phyloP scores from a whole-genome alignment of 2,113 vertebrate species.

The Alectura lathami region DNA sequence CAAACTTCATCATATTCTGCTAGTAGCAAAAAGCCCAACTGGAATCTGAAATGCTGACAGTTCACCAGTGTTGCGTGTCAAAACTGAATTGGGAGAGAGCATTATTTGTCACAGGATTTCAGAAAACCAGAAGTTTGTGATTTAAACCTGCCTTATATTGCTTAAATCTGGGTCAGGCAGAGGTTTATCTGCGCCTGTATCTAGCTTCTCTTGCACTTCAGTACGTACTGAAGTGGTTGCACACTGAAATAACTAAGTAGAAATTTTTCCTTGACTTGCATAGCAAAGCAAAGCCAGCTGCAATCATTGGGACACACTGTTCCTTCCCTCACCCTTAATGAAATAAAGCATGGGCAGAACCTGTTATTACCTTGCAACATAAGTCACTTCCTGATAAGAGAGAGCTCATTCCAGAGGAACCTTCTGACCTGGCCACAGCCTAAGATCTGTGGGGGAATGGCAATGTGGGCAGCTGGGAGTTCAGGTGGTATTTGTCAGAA shows the following conservation, averaged over 20 bases:
- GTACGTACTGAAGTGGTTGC: not conserved
- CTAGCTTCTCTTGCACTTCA: not conserved
- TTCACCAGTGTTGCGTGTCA: not conserved
- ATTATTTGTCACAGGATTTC: not conserved
- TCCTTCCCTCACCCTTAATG: not conserved
- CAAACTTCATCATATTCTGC: not conserved
- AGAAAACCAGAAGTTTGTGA: fast-evolving
- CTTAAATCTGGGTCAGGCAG: not conserved
- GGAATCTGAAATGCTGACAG: not conserved
- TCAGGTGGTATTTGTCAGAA: not conserved
- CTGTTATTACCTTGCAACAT: not conserved
- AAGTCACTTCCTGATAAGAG: not conserved
- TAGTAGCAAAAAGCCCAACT: not conserved
- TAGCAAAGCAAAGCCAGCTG: not conserved
- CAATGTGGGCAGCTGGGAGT: not conserved
- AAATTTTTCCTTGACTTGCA: not conserved
- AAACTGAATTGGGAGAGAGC: not conserved
- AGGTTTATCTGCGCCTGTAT: not conserved
- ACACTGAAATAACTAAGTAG: not conserved
- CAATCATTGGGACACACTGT: not conserved
- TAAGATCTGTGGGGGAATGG: not conserved
- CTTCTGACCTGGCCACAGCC: not conserved
- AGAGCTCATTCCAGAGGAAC: not conserved
- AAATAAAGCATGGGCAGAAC: not conserved
- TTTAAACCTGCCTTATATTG: not conserved